Conservation (phyloP, 1,140 invertebrate species). For the Ips typographus region DNA sequence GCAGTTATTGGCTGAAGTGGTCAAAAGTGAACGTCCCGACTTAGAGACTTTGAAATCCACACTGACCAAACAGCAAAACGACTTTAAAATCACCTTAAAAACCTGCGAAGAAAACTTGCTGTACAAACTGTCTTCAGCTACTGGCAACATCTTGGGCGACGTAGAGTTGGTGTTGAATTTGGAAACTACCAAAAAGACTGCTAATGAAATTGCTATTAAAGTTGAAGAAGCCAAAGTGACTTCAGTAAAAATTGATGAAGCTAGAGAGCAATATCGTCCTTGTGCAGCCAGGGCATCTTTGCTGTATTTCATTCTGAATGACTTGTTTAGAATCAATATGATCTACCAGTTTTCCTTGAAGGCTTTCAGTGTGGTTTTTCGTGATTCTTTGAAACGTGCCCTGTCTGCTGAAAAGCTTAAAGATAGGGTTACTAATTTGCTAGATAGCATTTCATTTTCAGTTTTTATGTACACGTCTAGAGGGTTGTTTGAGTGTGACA, state of each 20-base stretch:
- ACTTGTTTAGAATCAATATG: slow-evolving; percentile 90
- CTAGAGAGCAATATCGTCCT: slow-evolving; percentile 84
- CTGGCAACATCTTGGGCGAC: slow-evolving; percentile 88
- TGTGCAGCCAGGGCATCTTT: slow-evolving; percentile 85
- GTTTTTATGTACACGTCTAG: slow-evolving; percentile 87
- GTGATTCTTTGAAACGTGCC: slow-evolving; percentile 78
- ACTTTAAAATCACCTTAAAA: slow-evolving; percentile 92
- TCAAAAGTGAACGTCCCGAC: slow-evolving; percentile 91
- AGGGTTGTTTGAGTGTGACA: slow-evolving; percentile 91
- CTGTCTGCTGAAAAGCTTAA: slow-evolving; percentile 67
- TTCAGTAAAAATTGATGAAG: slow-evolving; percentile 84
- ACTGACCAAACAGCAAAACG: slow-evolving; percentile 90
- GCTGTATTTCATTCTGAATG: slow-evolving; percentile 93
- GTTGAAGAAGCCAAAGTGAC: slow-evolving; percentile 82
- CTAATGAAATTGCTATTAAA: slow-evolving; percentile 87
- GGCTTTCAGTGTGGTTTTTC: slow-evolving; percentile 91
- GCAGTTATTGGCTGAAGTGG: slow-evolving; percentile 90
- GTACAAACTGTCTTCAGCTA: slow-evolving; percentile 81
- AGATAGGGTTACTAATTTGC: slow-evolving; percentile 74
- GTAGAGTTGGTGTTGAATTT: slow-evolving; percentile 88
- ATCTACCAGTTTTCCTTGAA: slow-evolving; percentile 97
- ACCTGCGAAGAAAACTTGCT: slow-evolving; percentile 87
- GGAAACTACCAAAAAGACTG: slow-evolving; percentile 90
- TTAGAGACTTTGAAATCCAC: slow-evolving; percentile 66
- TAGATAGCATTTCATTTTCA: slow-evolving; percentile 85